Evolutionary conservation across 2,888 invertebrate species (phyloP), one percentile per base, ranked within the genome.

Genomic region (Tetragonula carbonaria): DNA sequence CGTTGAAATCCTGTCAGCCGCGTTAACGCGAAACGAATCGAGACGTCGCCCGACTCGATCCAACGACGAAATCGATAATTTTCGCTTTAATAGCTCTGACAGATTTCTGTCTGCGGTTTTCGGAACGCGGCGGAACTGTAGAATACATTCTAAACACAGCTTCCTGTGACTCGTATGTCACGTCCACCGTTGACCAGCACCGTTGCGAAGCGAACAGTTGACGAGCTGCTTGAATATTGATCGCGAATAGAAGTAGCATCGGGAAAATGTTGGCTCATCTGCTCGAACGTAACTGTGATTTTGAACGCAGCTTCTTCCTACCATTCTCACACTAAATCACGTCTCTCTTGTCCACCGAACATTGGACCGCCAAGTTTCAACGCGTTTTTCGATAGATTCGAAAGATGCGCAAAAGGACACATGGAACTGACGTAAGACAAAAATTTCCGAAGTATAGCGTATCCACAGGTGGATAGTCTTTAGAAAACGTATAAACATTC

Each of bases 81-180:
- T 45, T 59, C n/a, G 57, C n/a, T 59, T 59, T 59, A 59, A n/a
- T 59, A 59, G 57, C 57, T n/a, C 57, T 38, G 66, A 50, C 53
- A 59, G 38, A n/a, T n/a, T n/a, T n/a, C n/a, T 50, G 33, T 33
- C 51, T 45, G 51, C 55, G 53, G 28, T 33, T 55, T 66, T 33
- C 33, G n/a, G n/a, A n/a, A 45, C 45, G 45, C 53, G 51, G 38
- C 51, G n/a, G 21, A 63, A 66, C 57, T 14, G 57, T 23, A 59
- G 57, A 59, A 59, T 23, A n/a, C 57, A 59, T 59, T 59, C 57
- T 59, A 59, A 59, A 59, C 57, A 59, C 57, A 59, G 57, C 57
- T 59, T 59, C 57, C 57, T 59, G n/a, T 59, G n/a, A 59, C 57
- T 59, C 57, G 14, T 23, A n/a, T n/a, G 57, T 59, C 57, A 59